These are phyloP conservation scores for Phanerotoma sp. DNA, from an alignment of 2,888 invertebrate species.

Conservation along the genomic window DNA sequence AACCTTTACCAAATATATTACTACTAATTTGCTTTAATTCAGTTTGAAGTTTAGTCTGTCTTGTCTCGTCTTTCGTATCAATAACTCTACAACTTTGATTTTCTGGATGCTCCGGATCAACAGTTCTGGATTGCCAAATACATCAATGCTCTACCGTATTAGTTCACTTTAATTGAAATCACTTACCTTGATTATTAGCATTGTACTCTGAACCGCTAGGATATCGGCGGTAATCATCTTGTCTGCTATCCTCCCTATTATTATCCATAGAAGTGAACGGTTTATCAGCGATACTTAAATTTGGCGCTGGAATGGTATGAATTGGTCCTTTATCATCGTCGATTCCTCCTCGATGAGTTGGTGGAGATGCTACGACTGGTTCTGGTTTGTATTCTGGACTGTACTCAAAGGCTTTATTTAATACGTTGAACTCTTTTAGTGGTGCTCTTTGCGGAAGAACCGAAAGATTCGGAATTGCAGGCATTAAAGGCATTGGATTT, in stretches of 20 bases:
- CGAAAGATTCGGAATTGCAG: conserved; percentile 38
- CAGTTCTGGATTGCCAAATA: too few relatives aligned
- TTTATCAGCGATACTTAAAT: conserved; percentile 70
- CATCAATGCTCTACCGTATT: too few relatives aligned
- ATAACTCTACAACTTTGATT: too few relatives aligned
- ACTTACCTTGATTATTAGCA: conserved; percentile 35
- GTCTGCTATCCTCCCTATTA: conserved; percentile 32
- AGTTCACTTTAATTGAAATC: neutral
- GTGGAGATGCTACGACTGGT: conserved; percentile 36
- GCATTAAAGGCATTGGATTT: conserved; percentile 41
- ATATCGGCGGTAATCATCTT: conserved; percentile 29
- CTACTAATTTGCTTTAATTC: too few relatives aligned
- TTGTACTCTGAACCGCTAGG: conserved; percentile 33
- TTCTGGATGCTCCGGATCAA: too few relatives aligned
- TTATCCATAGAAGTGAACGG: conserved; percentile 59
- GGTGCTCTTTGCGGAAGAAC: conserved; percentile 45
- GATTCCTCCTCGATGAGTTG: conserved; percentile 42
- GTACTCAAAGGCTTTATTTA: conserved; percentile 47
- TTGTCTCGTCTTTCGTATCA: too few relatives aligned
- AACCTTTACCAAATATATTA: too few relatives aligned
- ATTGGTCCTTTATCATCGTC: conserved; percentile 69
- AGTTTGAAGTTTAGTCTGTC: too few relatives aligned
- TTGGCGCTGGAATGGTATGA: conserved; percentile 84
- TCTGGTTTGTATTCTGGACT: conserved; percentile 44
- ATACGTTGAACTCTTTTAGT: conserved; percentile 47